phyloP scores from a whole-genome alignment of 2,797 vertebrate genomes.

The Craterocephalus amniculus region DNA sequence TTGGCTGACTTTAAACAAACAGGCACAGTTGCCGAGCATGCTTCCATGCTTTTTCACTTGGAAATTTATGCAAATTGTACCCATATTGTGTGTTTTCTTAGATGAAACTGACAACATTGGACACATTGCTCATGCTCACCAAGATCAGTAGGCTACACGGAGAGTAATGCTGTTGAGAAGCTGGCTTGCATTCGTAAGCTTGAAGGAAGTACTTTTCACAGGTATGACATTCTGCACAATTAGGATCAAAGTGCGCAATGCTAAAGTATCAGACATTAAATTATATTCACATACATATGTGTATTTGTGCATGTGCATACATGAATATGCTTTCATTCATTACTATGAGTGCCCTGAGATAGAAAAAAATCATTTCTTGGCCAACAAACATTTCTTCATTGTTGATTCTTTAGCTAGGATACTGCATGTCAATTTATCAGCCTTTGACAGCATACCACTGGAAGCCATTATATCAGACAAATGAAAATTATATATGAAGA shows the following conservation, averaged over 20 bases:
- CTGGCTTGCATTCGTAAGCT: constrained; percentile 79
- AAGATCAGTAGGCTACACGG: constrained; percentile 63
- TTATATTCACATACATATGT: constrained; percentile 51
- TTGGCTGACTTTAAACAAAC: constrained; percentile 95
- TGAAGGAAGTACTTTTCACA: constrained; percentile 82
- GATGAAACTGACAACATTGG: constrained; percentile 82
- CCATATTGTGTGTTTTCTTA: constrained; percentile 84
- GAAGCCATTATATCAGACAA: constrained; percentile 82
- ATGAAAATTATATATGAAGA: constrained; percentile 85
- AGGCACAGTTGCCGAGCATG: constrained; percentile 84
- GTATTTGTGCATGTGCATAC: constrained; percentile 44
- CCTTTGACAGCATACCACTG: constrained; percentile 80
- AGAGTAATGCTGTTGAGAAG: constrained; percentile 79
- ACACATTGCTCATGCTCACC: constrained; percentile 77
- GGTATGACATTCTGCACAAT: constrained; percentile 61
- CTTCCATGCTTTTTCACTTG: constrained; percentile 87
- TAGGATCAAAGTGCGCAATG: constrained; percentile 61
- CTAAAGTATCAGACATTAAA: constrained; percentile 77
- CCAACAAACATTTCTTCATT: constrained; percentile 72
- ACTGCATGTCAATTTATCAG: constrained; percentile 83
- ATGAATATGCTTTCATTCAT: constrained; percentile 80
- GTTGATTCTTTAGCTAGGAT: constrained; percentile 77
- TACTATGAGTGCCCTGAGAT: constrained; percentile 68
- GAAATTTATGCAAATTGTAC: constrained; percentile 88
- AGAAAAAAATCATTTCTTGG: constrained; percentile 52